Evolutionary conservation across 2,888 invertebrate genomes (phyloP).

Genomic region (Philhelius pedissequus): DNA sequence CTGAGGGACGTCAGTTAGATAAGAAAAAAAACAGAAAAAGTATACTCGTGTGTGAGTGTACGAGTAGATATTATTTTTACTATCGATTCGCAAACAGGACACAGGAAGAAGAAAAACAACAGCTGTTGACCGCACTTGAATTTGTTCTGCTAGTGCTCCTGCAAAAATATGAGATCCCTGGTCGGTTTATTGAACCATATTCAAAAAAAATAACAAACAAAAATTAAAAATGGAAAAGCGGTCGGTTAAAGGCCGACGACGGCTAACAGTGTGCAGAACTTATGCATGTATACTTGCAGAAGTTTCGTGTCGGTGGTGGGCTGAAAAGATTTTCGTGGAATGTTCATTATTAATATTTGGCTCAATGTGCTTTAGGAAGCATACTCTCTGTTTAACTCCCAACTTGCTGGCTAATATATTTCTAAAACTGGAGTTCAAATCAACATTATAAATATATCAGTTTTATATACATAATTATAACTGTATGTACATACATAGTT

Average conservation of each 20-base stretch:
- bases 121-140: conserved; percentile 57
- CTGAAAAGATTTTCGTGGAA: not conserved
- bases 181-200: conserved; percentile 44
- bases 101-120: conserved; percentile 54
- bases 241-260: conserved; percentile 1
- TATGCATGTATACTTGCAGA: not conserved
- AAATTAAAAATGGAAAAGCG: not conserved
- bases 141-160: not conserved
- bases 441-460: too few relatives aligned
- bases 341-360: not conserved
- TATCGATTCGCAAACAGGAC: conserved; percentile 49
- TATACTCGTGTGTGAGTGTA: not conserved
- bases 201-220: conserved; percentile 6
- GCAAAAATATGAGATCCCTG: not conserved
- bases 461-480: too few relatives aligned
- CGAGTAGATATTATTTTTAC: conserved; percentile 32
- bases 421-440: too few relatives aligned
- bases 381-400: too few relatives aligned
- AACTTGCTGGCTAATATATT: too few relatives aligned
- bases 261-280: not conserved
- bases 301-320: not conserved
- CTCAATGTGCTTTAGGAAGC: not conserved
- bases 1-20: not conserved
- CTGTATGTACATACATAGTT: too few relatives aligned
- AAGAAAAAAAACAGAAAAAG: not conserved